These are phyloP conservation scores for Sinocyclocheilus maitianheensis DNA, from an alignment of 2,113 vertebrate species.

Conservation along the genomic window DNA sequence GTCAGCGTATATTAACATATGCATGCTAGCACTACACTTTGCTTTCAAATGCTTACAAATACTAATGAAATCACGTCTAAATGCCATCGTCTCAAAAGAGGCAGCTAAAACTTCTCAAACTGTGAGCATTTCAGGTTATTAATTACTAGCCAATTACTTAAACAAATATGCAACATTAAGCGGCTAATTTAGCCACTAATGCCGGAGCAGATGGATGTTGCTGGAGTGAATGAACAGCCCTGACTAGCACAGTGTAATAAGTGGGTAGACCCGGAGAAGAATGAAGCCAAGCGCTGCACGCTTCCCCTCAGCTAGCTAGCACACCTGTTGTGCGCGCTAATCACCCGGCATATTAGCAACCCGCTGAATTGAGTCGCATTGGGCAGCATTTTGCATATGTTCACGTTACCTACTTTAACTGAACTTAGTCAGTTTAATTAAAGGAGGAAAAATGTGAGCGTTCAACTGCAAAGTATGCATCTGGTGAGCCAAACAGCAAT, in stretches of 20 bases:
- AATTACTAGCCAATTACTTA: constrained; percentile 79
- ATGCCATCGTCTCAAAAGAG: not conserved
- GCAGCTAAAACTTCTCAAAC: constrained; percentile 22
- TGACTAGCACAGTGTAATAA: constrained; percentile 50
- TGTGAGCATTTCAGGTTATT: constrained; percentile 69
- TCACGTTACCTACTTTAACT: constrained; percentile 2
- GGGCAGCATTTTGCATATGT: constrained; percentile 11
- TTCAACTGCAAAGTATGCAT: not conserved
- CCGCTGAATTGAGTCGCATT: constrained; percentile 60
- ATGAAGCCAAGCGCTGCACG: constrained; percentile 55
- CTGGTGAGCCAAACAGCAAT: constrained; percentile 9
- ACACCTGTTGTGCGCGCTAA: constrained; percentile 56
- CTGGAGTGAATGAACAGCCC: constrained; percentile 41
- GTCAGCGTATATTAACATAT: not conserved
- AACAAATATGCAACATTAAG: constrained; percentile 80
- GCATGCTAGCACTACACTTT: not conserved
- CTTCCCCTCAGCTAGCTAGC: constrained; percentile 36
- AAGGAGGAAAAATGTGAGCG: not conserved
- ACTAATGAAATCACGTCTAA: not conserved
- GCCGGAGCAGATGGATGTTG: constrained; percentile 74
- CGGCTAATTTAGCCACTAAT: constrained; percentile 75
- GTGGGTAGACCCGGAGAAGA: constrained; percentile 43
- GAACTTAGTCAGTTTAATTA: constrained; percentile 21
- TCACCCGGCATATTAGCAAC: constrained; percentile 65
- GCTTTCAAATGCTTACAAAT: not conserved